Evolutionary conservation across 2,113 vertebrate species (phyloP), one percentile per base, ranked within the genome.

Genomic region (Hirundichthys speculiger): DNA sequence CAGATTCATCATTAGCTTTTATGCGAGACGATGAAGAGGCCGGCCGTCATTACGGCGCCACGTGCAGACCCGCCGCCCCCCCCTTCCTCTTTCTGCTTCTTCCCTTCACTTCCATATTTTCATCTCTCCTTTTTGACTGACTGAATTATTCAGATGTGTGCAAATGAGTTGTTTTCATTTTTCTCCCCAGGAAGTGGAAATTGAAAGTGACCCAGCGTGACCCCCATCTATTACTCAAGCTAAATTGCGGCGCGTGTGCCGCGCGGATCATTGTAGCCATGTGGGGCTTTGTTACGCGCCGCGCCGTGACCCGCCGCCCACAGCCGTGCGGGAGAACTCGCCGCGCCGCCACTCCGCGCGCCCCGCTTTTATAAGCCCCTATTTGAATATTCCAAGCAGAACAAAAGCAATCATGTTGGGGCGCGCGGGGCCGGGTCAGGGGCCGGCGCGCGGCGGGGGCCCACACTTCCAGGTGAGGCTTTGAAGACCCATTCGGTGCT

Each of bases 71-170:
- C 75, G 75, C 82, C 64, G 75, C 61, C 71, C 84, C 85, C 57
- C 58, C 65, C 67, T 55, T 24, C n/a, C 71, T 70, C 75, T 51
- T 58, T 63, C 77, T 86, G 83, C 69, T 82, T 73, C 80, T 73
- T 72, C 76, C 22, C 83, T 50, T 60, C 57, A 34, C 42, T 43
- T 43, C 42, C 57, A 47, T 64, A 69, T 86, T 85, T 83, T 77
- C 86, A 86, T 84, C 72, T 81, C 77, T 75, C 54, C 70, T 67
- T 51, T 78, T 74, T 73, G 76, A 76, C 14, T 72, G 83, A 89
- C 88, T 88, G 93, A 96, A 98, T 99, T 98, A 99, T 98, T 99
- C 95, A 98, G 96, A 98, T 98, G 95, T 98, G 96, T 98, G 97
- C 96, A 99, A 98, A 99, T 99, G 96, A 98, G 92, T 96, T 93